These are phyloP conservation scores for Cremastinae sp. DNA, from an alignment of 2,888 invertebrate genomes.

Conservation along the genomic window DNA sequence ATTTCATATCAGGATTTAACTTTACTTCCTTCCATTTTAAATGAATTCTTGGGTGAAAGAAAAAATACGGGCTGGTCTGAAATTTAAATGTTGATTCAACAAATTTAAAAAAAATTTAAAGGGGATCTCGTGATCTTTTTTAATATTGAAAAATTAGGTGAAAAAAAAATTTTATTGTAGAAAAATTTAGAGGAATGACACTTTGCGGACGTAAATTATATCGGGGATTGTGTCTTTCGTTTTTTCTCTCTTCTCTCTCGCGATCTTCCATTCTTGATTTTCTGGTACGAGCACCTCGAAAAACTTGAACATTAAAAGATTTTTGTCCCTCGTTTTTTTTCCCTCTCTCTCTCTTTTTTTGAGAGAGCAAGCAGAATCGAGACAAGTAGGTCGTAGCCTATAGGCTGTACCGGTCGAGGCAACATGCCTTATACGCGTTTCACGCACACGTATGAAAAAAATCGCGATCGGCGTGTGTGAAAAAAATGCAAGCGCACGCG, in stretches of 20 bases:
- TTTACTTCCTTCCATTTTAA: too few species aligned
- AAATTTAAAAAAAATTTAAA: too few species aligned
- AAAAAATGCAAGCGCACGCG: slow-evolving; percentile 18
- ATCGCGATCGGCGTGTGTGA: slow-evolving; percentile 13
- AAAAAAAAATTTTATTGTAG: too few species aligned
- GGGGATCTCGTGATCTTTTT: too few species aligned
- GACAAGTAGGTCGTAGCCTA: slow-evolving; percentile 70
- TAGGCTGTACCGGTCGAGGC: slow-evolving; percentile 66
- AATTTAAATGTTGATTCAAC: too few species aligned
- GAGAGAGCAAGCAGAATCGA: slow-evolving; percentile 56
- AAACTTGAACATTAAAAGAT: slow-evolving; percentile 53
- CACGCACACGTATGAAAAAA: slow-evolving; percentile 25
- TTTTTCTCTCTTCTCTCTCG: slow-evolving; percentile 26
- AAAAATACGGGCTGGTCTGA: too few species aligned
- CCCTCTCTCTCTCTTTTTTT: slow-evolving; percentile 33
- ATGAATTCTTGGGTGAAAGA: too few species aligned
- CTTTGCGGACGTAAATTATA: slow-evolving; percentile 33
- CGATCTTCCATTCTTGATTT: slow-evolving; percentile 39
- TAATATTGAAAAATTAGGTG: too few species aligned
- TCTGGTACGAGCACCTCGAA: slow-evolving; percentile 38
- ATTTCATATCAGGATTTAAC: too few species aligned
- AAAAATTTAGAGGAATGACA: slow-evolving; percentile 11
- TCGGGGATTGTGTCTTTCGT: background rate
- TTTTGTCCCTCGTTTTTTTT: slow-evolving; percentile 44
- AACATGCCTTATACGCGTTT: slow-evolving; percentile 71